Base-by-base conservation (phyloP, 35 echinoderm and acorn worm species). In the Patiria miniata region DNA sequence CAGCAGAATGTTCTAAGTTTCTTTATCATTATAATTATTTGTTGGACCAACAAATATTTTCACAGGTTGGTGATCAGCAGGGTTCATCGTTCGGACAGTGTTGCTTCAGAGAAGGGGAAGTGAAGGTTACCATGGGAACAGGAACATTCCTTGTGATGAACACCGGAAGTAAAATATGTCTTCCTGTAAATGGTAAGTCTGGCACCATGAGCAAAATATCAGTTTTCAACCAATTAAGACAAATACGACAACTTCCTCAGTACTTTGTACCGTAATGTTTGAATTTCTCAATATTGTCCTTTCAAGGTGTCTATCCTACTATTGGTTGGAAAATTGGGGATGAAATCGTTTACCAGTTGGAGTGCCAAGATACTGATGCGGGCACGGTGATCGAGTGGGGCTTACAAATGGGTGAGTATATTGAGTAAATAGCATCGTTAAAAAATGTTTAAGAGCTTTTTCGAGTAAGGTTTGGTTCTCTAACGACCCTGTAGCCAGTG, bases 81-180 rank as follows among this genome's bases (percentile, higher is more conserved):
- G 82, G 79, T 38, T 91, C 95, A 23, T 84, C 93, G 55, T 97
- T 97, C 80, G 95, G 95, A 77, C 95, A 97, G 78, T 97, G 95
- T 84, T 97, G 95, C 50, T 97, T 88, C 26, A 51, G 91, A 17
- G 85, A 90, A 38, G 95, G 95, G 56, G 95, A 97, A 58, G 82
- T 97, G 53, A 97, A 97, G 84, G 38, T 93, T n/a, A 94, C 95
- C 76, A 91, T 97, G 92, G 95, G 95, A 77, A 97, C 95, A 55
- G 95, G 95, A 36, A 89, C 95, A 28, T 97, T 97, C 83, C 19
- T 91, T 8, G 78, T 85, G 3, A 80, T 97, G 60, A 97, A 91
- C 58, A 93, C 91, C 52, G 89, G 91, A 6, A 58, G 78, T 50
- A 78, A 60, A 37, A 84, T 89, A 7, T 86, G 82, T 77, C 88